Evolutionary conservation across 2,113 vertebrate species (phyloP), one percentile per base, ranked within the genome.

Genomic region (Cyrtonyx montezumae): DNA sequence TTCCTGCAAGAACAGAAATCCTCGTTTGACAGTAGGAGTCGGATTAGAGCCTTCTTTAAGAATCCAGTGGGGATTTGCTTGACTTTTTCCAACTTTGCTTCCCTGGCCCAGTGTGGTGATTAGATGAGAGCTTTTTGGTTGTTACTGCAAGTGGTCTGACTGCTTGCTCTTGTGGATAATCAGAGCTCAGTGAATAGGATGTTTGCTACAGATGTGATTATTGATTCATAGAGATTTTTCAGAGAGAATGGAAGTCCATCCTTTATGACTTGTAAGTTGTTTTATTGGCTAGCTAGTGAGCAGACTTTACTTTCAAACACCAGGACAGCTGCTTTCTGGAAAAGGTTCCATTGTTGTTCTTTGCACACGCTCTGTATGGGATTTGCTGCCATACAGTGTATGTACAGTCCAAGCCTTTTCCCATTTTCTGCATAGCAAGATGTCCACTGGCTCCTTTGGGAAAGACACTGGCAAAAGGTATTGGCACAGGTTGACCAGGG

Each of bases 1-100:
- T 87, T 89, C 88, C 91, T 91, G 81, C 80, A 76, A 76, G 91
- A 88, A 1, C 59, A n/a, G 37, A 28, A 73, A 85, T 91, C 91
- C 66, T 90, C 30, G 21, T 70, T 62, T 91, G 87, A 78, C 2
- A 1, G n/a, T 58, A 62, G 69, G 65, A 75, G 80, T 79, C 4
- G 37, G 66, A 91, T 94, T 92, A 96, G 85, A 49, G 58, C 23
- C 83, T 88, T 26, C 71, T 80, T 66, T 81, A 55, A 61, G 76
- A 86, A 88, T 80, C 51, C 69, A 58, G 61, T 62, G 65, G 36
- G 26, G 69, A 83, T 84, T 92, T 87, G 28, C 46, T 71, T 90
- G 53, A 51, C 9, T 85, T 87, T 74, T 91, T 84, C 49, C 26
- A 59, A 28, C 28, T 70, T 68, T 45, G 30, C 68, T 83, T 74